Base-by-base conservation (phyloP, 1,140 invertebrate species). In the Drosophila quadrilineata region DNA sequence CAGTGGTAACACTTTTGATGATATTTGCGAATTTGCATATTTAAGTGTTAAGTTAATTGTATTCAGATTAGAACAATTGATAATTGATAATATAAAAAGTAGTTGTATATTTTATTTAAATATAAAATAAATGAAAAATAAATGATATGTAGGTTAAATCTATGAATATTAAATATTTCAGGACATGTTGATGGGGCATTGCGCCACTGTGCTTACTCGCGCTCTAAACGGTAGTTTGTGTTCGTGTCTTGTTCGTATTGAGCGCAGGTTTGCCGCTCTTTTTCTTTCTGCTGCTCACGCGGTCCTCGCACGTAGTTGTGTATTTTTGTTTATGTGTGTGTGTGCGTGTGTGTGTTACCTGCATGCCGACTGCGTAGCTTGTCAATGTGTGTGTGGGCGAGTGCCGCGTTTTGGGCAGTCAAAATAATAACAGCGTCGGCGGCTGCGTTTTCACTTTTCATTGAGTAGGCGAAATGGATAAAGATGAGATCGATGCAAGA, bases 211-310 rank as follows among this genome's bases (percentile, higher is more conserved):
- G 31, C 54, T 33, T n/a, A 45, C 21, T 52, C 46, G 45, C 33
- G 16, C n/a, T 1, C 8, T 38, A 52, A n/a, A 43, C 21, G 10
- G 48, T 53, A 49, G 54, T 49, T 56, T 48, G 53, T 57, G 52
- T 14, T 67, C 71, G 65, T 58, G 33, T 19, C 26, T 49, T 53
- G 43, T 26, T 58, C 33, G 43, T 65, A 52, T 28, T 69, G 68
- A 56, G 69, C 77, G 79, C 70, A 84, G 73, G 68, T 77, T 82
- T 71, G 68, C 63, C 77, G 64, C 70, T 79, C 73, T 84, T 84
- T 73, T 59, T 73, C 64, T 66, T n/a, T n/a, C n/a, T 62, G 45
- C 40, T 46, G 26, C 64, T 67, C 64, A 67, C 64, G 48, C 24
- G 41, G 57, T 43, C 50, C 43, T 52, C 60, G 50, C 49, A 54